Percentiles rank a stretch among this genome's conserved stretches.
Evolutionary conservation across 1,140 invertebrate species (phyloP).

Genomic region (Plutomurus gul): DNA sequence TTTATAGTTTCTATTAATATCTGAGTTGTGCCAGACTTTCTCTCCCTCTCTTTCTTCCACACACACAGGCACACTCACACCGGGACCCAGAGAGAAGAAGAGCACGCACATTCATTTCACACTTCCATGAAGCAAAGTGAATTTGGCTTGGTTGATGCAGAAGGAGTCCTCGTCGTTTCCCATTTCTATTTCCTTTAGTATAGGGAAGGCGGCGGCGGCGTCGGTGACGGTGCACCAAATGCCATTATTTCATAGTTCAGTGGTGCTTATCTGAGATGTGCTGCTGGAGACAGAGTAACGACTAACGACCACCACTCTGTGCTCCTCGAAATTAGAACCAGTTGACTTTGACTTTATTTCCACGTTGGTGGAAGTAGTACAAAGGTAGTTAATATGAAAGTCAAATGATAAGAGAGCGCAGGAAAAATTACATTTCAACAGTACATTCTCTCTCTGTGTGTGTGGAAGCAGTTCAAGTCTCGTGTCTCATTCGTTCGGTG

Average conservation of each 20-base stretch:
- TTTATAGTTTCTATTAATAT: too few species aligned
- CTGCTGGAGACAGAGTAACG: slow-evolving; percentile 18
- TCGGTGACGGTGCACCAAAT: background rate
- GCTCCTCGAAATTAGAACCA: background rate
- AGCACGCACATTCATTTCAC: slow-evolving; percentile 1
- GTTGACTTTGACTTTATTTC: background rate
- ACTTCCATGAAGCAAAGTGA: slow-evolving; percentile 18
- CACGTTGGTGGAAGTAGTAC: background rate
- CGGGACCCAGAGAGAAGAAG: too few species aligned
- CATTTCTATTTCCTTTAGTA: slow-evolving; percentile 7
- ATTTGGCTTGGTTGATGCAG: background rate
- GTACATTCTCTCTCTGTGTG: too few species aligned
- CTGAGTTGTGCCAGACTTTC: too few species aligned
- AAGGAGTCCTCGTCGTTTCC: background rate
- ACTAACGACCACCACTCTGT: slow-evolving; percentile 20
- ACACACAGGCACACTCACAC: too few species aligned
- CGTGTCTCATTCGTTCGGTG: too few species aligned
- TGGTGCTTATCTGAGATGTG: slow-evolving; percentile 28
- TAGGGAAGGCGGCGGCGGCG: too few species aligned
- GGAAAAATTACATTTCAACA: too few species aligned
- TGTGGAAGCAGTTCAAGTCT: too few species aligned
- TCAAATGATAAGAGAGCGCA: slow-evolving; percentile 3
- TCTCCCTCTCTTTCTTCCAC: too few species aligned
- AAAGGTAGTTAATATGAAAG: background rate
- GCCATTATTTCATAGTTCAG: slow-evolving; percentile 21